These are phyloP conservation scores for Pammene fasciana DNA, from an alignment of 2,888 invertebrate species.

Conservation along the genomic window DNA sequence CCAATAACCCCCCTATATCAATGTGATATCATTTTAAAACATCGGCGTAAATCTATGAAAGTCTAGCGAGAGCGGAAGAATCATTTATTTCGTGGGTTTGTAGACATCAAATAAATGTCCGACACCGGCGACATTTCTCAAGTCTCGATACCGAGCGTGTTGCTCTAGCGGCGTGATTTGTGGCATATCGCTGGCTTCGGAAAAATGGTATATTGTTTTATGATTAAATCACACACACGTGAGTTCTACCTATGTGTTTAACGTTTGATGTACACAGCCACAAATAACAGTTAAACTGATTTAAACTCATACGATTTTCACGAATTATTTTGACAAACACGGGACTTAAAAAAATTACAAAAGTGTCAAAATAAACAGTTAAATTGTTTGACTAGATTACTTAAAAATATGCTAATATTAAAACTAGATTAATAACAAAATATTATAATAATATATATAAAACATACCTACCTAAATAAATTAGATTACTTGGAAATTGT, in stretches of 20 bases:
- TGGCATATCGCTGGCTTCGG: slow-evolving; percentile 41
- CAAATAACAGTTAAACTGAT: background rate
- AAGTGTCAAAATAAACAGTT: too few species aligned
- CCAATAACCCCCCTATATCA: slow-evolving; percentile 3
- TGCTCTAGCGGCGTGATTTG: slow-evolving; percentile 46
- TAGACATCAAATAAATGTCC: slow-evolving; percentile 69
- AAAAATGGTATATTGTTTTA: slow-evolving; percentile 31
- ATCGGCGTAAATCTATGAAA: slow-evolving; percentile 43
- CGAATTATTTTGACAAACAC: too few species aligned
- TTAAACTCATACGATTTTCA: too few species aligned
- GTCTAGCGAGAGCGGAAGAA: slow-evolving; percentile 43
- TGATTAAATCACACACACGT: slow-evolving; percentile 10
- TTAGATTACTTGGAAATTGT: too few species aligned
- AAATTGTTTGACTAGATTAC: too few species aligned
- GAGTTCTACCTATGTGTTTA: background rate
- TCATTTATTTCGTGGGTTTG: slow-evolving; percentile 59
- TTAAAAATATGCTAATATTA: too few species aligned
- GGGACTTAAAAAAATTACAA: too few species aligned
- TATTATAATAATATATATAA: too few species aligned
- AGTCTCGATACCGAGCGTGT: slow-evolving; percentile 46
- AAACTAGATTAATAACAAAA: too few species aligned
- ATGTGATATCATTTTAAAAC: slow-evolving; percentile 30
- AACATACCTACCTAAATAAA: too few species aligned
- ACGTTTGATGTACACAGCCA: background rate
- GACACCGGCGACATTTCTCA: slow-evolving; percentile 58